Base-by-base conservation (phyloP, 2,888 invertebrate species). In the Metopia argyrocephala region DNA sequence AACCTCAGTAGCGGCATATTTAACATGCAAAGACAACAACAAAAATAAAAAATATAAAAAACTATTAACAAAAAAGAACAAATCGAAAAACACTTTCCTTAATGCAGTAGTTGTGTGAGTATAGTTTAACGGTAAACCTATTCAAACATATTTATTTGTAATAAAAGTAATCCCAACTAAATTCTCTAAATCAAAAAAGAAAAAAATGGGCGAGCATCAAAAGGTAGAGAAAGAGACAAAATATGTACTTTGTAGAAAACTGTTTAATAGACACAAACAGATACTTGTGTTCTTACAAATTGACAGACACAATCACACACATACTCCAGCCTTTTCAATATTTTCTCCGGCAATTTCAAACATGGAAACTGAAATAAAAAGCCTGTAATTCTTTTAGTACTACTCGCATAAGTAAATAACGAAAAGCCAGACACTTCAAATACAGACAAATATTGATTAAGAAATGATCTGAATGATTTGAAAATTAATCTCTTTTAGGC, bases 81-180 rank as follows among this genome's bases (percentile, higher is more conserved):
- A 64, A 74, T 57, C 50, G 25, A 66, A 59, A 66, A 38, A 65
- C 74, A 74, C 31, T 38, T 38, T 15, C 9, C 15, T 12, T 38
- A 38, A 38, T 38, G n/a, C n/a, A n/a, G n/a, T n/a, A n/a, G n/a
- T n/a, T n/a, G n/a, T n/a, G n/a, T n/a, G n/a, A 12, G 38, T 59
- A 27, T 59, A 74, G 25, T 59, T 48, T 57, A 50, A 74, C 48
- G 20, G 48, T 59, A 48, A 59, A 65, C 74, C 31, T 31, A 73
- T 23, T 62, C 21, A 73, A 21, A 46, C 25, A 45, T 20, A 56
- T 48, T n/a, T 46, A 56, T 56, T 64, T 73, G 46, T 56, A 64
- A 38, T 66, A 45, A 38, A 66, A 45, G 66, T 75, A 68, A 75
- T 66, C 52, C 66, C 52, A 5, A 68, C 50, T 52, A 74, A 68